These are phyloP conservation scores for Mycalesis mineus DNA, from an alignment of 2,888 invertebrate species.

Conservation along the genomic window DNA sequence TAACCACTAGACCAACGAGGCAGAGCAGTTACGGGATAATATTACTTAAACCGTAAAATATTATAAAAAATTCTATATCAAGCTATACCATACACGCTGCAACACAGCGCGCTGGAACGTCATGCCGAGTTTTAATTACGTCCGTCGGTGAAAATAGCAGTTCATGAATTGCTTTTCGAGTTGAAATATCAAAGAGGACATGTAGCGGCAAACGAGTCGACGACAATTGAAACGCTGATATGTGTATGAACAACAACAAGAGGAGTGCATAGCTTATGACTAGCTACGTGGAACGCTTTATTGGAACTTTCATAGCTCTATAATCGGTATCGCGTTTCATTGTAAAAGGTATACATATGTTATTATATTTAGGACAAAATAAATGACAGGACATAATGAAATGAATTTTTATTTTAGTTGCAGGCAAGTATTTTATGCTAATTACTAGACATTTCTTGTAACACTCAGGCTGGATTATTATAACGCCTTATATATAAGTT, in stretches of 20 bases:
- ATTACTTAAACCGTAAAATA: too few species aligned
- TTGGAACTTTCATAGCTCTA: conserved; percentile 3
- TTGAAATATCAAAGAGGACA: conserved; percentile 37
- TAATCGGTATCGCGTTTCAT: not conserved
- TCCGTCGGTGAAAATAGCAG: conserved; percentile 33
- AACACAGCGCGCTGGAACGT: not conserved
- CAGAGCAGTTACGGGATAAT: too few species aligned
- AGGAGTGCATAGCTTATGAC: conserved; percentile 6
- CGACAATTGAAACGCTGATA: conserved; percentile 49
- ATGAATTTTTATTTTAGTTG: too few species aligned
- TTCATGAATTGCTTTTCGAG: conserved; percentile 31
- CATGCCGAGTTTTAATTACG: conserved; percentile 42
- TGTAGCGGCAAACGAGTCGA: conserved; percentile 39
- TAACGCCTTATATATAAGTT: too few species aligned
- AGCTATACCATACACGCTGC: not conserved
- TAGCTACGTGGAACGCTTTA: conserved; percentile 9
- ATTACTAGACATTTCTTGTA: too few species aligned
- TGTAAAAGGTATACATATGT: not conserved
- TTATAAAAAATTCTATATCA: too few species aligned
- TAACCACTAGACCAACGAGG: too few species aligned
- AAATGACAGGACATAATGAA: too few species aligned
- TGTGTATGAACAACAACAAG: conserved; percentile 22
- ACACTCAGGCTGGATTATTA: too few species aligned
- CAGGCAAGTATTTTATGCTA: too few species aligned
- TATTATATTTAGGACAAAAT: too few species aligned